phyloP scores from a whole-genome alignment of 1,140 invertebrate species.

The Kradibia gibbosae region DNA sequence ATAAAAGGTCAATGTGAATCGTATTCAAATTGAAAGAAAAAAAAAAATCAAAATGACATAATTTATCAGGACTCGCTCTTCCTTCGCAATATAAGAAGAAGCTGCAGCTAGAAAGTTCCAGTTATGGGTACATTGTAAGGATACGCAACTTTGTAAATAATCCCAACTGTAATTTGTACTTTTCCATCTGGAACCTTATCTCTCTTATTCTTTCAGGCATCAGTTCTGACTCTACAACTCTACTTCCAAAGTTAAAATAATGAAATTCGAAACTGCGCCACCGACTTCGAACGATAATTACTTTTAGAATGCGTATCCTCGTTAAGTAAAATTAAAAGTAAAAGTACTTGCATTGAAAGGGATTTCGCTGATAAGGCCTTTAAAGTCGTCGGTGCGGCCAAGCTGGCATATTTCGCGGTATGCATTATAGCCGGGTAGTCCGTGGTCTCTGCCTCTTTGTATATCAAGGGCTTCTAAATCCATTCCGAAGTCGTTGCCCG shows the following conservation, averaged over 20 bases:
- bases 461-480: conserved; percentile 83
- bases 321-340: neutral
- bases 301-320: conserved; percentile 72
- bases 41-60: no score
- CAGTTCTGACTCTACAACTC: neutral
- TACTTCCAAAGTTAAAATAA: neutral
- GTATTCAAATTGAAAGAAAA: no score
- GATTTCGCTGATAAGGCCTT: conserved; percentile 71
- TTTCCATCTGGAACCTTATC: neutral
- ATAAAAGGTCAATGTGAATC: no score
- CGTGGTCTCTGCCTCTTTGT: conserved; percentile 81
- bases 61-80: neutral
- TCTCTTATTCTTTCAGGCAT: neutral
- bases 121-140: neutral
- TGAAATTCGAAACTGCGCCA: neutral
- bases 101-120: neutral
- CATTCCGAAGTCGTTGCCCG: conserved; percentile 72
- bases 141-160: neutral
- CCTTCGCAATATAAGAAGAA: no score
- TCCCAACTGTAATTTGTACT: neutral
- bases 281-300: conserved; percentile 57
- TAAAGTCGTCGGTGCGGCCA: conserved; percentile 70
- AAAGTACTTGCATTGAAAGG: conserved; percentile 67
- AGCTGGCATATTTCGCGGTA: conserved; percentile 79
- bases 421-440: conserved; percentile 79